Percentiles rank a stretch among this genome's conserved stretches.
These are phyloP conservation scores for Poecilus cupreus DNA, from an alignment of 2,888 invertebrate species.

Conservation along the genomic window DNA sequence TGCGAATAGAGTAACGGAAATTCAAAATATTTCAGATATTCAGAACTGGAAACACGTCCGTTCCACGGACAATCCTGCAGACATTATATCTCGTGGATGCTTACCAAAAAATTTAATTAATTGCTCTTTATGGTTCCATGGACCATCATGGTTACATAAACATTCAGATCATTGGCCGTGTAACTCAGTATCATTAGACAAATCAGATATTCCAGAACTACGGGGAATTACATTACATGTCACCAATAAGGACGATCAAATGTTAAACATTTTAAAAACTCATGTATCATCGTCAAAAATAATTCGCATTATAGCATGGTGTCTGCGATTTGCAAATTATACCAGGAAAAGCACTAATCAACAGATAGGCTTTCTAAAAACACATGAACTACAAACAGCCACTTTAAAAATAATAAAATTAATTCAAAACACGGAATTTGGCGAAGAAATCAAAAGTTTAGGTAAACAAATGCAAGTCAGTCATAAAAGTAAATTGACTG, in stretches of 20 bases:
- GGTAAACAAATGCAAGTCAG: neutral
- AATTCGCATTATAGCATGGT: too few species aligned
- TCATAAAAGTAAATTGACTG: neutral
- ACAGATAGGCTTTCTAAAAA: neutral
- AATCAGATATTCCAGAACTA: neutral
- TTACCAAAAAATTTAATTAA: too few species aligned
- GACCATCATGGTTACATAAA: neutral
- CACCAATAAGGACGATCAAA: too few species aligned
- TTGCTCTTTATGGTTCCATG: too few species aligned
- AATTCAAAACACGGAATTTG: neutral
- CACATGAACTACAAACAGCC: neutral
- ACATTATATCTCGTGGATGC: too few species aligned
- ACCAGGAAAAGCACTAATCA: too few species aligned
- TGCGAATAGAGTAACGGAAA: conserved; percentile 11
- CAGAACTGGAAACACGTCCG: neutral
- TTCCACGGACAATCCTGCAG: too few species aligned
- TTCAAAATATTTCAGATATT: neutral
- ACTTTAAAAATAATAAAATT: neutral
- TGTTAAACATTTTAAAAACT: too few species aligned
- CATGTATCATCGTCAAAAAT: too few species aligned
- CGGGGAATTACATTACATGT: too few species aligned
- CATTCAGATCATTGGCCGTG: neutral
- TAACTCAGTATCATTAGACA: too few species aligned
- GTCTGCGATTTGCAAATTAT: too few species aligned
- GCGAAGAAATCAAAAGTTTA: neutral